These are phyloP conservation scores for Thalassaphorura encarpata DNA, from an alignment of 1,140 invertebrate genomes.

Conservation along the genomic window DNA sequence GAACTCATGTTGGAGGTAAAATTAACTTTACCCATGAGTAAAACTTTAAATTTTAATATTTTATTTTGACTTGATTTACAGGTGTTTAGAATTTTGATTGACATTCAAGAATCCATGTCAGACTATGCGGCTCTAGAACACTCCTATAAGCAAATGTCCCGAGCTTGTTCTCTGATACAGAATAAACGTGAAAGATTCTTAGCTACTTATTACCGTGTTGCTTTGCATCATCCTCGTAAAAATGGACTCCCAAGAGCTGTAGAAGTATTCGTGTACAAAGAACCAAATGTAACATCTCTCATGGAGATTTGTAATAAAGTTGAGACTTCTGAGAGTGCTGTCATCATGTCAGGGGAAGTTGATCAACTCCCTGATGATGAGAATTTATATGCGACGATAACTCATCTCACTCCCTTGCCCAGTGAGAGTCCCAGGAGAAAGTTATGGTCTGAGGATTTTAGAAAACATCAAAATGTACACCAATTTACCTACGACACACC, in stretches of 20 bases:
- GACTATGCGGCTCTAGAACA: slow-evolving; percentile 31
- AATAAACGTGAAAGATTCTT: slow-evolving; percentile 32
- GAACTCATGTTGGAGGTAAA: slow-evolving; percentile 32
- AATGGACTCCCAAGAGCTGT: slow-evolving; percentile 11
- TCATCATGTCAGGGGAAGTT: slow-evolving; percentile 26
- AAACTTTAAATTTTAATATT: background rate
- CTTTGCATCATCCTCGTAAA: slow-evolving; percentile 22
- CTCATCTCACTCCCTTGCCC: slow-evolving; percentile 24
- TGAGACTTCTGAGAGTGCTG: slow-evolving; percentile 25
- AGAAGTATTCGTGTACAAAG: slow-evolving; percentile 31
- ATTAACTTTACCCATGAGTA: background rate
- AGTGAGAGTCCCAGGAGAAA: slow-evolving; percentile 31
- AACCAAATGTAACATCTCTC: slow-evolving; percentile 31
- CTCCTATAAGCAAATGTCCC: slow-evolving; percentile 30
- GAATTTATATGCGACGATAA: slow-evolving; percentile 28
- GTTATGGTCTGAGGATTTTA: slow-evolving; percentile 30
- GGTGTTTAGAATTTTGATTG: slow-evolving; percentile 30
- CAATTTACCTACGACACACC: slow-evolving; percentile 31
- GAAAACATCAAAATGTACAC: slow-evolving; percentile 30
- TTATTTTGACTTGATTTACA: slow-evolving; percentile 6
- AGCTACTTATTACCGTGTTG: slow-evolving; percentile 31
- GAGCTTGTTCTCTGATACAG: slow-evolving; percentile 27
- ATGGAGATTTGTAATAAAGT: slow-evolving; percentile 32
- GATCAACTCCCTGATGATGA: slow-evolving; percentile 30
- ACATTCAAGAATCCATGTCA: slow-evolving; percentile 30